A percentile compares a stretch with the other conserved stretches of the same genome.
These are phyloP conservation scores for Channa maculata DNA, from an alignment of 2,113 vertebrate species.

Conservation along the genomic window DNA sequence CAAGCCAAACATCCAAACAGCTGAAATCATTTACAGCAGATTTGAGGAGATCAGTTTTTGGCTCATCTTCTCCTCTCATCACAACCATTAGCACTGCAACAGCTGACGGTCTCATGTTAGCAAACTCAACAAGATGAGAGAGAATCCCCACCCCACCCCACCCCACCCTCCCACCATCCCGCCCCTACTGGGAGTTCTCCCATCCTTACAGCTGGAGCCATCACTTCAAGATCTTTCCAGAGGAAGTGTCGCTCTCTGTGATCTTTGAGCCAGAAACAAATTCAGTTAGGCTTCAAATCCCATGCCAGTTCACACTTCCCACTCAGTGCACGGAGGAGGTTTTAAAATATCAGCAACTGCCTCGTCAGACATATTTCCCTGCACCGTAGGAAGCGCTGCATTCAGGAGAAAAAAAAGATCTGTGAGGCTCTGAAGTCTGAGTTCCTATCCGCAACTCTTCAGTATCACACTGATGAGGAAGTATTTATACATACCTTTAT, in stretches of 20 bases:
- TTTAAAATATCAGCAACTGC: slow-evolving; percentile 53
- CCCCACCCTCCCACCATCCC: too few species aligned
- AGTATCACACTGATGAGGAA: too few species aligned
- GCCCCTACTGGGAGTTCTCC: slow-evolving; percentile 28
- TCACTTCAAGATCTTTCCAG: slow-evolving; percentile 41
- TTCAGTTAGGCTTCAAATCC: slow-evolving; percentile 29
- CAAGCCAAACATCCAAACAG: background rate
- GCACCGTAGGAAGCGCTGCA: background rate
- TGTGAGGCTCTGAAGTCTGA: too few species aligned
- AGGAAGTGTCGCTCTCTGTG: slow-evolving; percentile 49
- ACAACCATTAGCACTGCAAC: slow-evolving; percentile 3
- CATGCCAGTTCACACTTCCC: slow-evolving; percentile 47
- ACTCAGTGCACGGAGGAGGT: slow-evolving; percentile 37
- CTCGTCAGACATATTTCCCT: slow-evolving; percentile 11
- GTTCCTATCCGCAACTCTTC: too few species aligned
- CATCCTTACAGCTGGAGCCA: slow-evolving; percentile 41
- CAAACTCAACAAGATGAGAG: slow-evolving; percentile 15
- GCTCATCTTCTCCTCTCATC: slow-evolving; percentile 30
- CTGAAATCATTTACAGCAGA: background rate
- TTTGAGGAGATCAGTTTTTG: background rate
- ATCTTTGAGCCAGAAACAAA: slow-evolving; percentile 69
- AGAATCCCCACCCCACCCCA: slow-evolving; percentile 6
- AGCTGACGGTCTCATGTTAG: slow-evolving; percentile 51
- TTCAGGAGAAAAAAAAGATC: too few species aligned
- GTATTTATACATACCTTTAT: too few species aligned